phyloP scores from a whole-genome alignment of 37 sponge, comb jelly and placozoan genomes.

The Axinella damicornis region DNA sequence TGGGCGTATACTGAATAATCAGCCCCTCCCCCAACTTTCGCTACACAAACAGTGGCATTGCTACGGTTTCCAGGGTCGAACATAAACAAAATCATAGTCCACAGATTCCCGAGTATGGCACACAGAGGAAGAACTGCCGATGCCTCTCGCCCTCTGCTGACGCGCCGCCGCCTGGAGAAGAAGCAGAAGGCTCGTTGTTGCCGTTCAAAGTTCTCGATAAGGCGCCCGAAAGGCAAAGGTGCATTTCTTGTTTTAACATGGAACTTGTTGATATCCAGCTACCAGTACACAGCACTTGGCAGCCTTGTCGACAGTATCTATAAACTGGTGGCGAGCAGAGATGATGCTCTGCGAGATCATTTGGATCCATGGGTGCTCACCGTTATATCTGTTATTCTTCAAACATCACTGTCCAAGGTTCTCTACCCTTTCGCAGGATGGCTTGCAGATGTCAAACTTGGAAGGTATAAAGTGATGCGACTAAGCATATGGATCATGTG shows the following conservation, averaged over 20 bases:
- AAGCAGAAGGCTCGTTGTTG: no score
- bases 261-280: conserved; percentile 56
- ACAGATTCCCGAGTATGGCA: no score
- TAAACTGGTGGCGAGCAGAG: no score
- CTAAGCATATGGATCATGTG: conserved; percentile 45
- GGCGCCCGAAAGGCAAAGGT: conserved; percentile 1
- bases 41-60: no score
- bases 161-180: no score
- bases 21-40: no score
- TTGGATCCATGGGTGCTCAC: conserved; percentile 1
- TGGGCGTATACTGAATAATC: no score
- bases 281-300: conserved; percentile 28
- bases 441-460: conserved; percentile 62
- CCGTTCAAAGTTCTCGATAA: not conserved
- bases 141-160: no score
- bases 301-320: not conserved
- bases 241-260: conserved; percentile 32
- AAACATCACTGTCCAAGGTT: not conserved
- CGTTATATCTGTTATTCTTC: not conserved
- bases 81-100: no score
- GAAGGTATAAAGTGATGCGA: conserved; percentile 53
- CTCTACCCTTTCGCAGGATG: conserved; percentile 68
- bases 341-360: not conserved
- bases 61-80: no score
- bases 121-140: no score